phyloP scores from a whole-genome alignment of 2,797 vertebrate genomes.

The Agapornis canus region DNA sequence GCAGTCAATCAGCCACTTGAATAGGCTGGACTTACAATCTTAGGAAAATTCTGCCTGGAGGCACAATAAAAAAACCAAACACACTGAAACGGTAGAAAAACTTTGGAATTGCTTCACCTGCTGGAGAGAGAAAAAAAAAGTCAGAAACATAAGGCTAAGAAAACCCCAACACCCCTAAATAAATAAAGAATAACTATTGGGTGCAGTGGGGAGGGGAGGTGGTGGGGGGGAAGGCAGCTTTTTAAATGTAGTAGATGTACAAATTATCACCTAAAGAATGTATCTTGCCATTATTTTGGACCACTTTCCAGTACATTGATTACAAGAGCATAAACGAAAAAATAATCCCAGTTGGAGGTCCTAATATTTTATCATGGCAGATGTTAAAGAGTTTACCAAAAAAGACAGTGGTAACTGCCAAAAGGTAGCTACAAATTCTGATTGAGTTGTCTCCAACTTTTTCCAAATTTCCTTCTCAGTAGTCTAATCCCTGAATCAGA shows the following conservation, averaged over 20 bases:
- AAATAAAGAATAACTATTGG: background rate
- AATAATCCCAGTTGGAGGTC: background rate
- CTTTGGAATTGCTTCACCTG: background rate
- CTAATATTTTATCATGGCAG: background rate
- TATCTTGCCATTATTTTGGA: background rate
- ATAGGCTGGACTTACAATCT: constrained; percentile 5
- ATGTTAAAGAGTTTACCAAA: background rate
- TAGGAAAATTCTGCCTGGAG: constrained; percentile 36
- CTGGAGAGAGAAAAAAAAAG: background rate
- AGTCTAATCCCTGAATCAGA: background rate
- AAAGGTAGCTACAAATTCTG: background rate
- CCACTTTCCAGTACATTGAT: background rate
- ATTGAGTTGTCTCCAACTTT: background rate
- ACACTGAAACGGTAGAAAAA: background rate
- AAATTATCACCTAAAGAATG: background rate
- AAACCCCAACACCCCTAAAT: rapidly evolving
- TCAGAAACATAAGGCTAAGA: background rate
- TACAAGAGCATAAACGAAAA: background rate
- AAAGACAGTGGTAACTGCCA: background rate
- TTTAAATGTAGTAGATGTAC: background rate
- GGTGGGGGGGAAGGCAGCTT: background rate
- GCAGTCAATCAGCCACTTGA: constrained; percentile 30
- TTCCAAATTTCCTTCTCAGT: background rate
- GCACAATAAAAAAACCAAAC: background rate
- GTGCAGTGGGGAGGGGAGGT: background rate